Base-by-base conservation (phyloP, 2,888 invertebrate genomes). In the Uropetala carovei region DNA sequence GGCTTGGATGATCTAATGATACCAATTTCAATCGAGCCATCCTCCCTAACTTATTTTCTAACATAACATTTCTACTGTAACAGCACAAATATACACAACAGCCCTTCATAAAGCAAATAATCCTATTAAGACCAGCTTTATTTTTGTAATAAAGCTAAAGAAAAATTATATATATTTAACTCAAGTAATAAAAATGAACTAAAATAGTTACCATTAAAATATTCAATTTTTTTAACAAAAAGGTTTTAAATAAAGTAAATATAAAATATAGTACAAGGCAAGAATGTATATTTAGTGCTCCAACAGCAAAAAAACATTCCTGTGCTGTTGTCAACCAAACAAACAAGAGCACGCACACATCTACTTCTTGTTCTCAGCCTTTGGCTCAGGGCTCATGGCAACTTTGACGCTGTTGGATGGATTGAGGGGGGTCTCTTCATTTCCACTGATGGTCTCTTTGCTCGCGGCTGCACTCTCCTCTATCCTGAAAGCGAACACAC, bases 401-500 rank as follows among this genome's bases (percentile, higher is more conserved):
- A 91, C 91, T 91, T 64, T 92, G 91, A 89, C 91, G 82, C 92
- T 92, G 91, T 91, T 92, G 92, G 86, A 89, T 81, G 92, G 86
- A 91, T 93, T 93, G 82, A 93, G 92, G 75, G 93, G 92, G 64
- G 93, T 93, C 60, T 93, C 93, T 92, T 93, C 93, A 64, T 92
- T 92, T 86, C 93, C 93, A 91, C 93, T 93, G 92, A 93, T 92
- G 84, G 93, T 93, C 92, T 93, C 93, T 93, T 93, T 93, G 93
- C 93, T 93, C 92, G 92, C 93, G 58, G 93, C 92, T 56, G 92
- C 92, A 82, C 92, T 92, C 86, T 93, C 93, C 92, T 92, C 92
- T 91, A 91, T 92, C 93, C 93, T 93, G 93, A 93, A 93, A 93
- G 64, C 92, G 93, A 93, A 93, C 86, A 92, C 93, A 93, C 92